These are phyloP conservation scores for Catamblyrhynchus diadema DNA, from an alignment of 2,797 vertebrate genomes.

Conservation along the genomic window DNA sequence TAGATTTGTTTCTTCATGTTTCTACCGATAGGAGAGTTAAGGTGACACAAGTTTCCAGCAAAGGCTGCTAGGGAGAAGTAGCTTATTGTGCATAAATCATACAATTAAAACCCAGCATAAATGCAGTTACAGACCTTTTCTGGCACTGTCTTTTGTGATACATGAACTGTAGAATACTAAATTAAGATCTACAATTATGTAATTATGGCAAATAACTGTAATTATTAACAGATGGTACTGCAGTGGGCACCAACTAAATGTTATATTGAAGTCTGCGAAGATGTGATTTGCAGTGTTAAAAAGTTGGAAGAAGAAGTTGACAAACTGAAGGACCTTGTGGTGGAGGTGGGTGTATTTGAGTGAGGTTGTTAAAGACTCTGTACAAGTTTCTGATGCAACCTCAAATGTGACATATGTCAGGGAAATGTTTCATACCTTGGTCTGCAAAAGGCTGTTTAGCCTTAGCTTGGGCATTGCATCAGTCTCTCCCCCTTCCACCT, in stretches of 20 bases:
- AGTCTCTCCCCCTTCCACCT: background rate
- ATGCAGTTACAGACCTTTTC: background rate
- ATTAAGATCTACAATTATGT: background rate
- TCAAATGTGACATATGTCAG: background rate
- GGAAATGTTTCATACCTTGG: background rate
- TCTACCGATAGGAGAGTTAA: slow-evolving; percentile 4
- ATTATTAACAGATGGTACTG: slow-evolving; percentile 80
- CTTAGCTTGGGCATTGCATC: background rate
- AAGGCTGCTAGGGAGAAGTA: background rate
- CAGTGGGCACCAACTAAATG: slow-evolving; percentile 82
- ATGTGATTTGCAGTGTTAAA: slow-evolving; percentile 77
- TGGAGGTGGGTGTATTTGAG: slow-evolving; percentile 77
- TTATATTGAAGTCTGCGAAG: slow-evolving; percentile 78
- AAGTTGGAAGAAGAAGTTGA: slow-evolving; percentile 85
- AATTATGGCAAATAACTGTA: slow-evolving; percentile 27
- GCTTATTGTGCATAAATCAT: background rate
- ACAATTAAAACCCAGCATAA: background rate
- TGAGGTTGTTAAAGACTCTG: background rate
- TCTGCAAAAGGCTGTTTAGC: background rate
- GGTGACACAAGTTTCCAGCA: background rate
- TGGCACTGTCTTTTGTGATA: background rate
- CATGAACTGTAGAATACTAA: background rate
- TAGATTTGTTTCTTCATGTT: background rate
- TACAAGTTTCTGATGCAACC: background rate
- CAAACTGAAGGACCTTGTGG: slow-evolving; percentile 81